Conservation (phyloP, 92 coral and sea anemone genomes). For the Zoanthus solanderi region DNA sequence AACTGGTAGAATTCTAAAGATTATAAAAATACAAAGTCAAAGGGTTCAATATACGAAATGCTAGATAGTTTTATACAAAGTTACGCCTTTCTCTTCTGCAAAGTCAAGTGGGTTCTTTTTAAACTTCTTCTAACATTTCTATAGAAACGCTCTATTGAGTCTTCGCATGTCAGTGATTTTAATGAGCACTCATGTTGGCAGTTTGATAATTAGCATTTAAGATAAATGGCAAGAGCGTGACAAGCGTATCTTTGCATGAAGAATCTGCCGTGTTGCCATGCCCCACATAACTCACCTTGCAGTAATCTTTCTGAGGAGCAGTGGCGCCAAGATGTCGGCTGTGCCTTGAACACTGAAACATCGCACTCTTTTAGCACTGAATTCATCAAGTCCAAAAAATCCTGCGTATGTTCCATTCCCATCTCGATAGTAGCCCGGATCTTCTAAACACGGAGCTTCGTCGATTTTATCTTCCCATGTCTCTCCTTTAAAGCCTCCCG, state of each 20-base stretch:
- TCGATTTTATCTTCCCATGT: slow-evolving; percentile 46
- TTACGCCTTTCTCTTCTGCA: not conserved
- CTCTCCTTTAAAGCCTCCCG: slow-evolving; percentile 19
- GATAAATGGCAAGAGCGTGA: not conserved
- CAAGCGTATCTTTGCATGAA: not conserved
- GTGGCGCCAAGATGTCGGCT: slow-evolving; percentile 49
- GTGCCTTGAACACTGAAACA: slow-evolving; percentile 64
- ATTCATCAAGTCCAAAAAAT: slow-evolving; percentile 39
- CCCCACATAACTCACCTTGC: slow-evolving; percentile 41
- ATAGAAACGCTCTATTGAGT: slow-evolving; percentile 1
- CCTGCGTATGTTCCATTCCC: slow-evolving; percentile 59
- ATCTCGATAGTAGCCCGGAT: slow-evolving; percentile 68
- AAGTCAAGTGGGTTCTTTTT: not conserved
- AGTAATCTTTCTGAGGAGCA: slow-evolving; percentile 26
- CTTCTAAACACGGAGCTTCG: slow-evolving; percentile 56
- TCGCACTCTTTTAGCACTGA: slow-evolving; percentile 43
- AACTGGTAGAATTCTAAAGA: slow-evolving; percentile 16
- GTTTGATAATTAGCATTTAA: slow-evolving; percentile 23
- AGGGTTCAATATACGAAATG: not conserved
- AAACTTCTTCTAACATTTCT: not conserved
- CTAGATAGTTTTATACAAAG: not conserved
- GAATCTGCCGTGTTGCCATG: not conserved
- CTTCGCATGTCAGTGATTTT: not conserved
- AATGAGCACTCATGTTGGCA: slow-evolving; percentile 23
- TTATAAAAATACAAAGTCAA: not conserved